Conservation (phyloP, 2,113 vertebrate genomes). For the Okapia johnstoni region DNA sequence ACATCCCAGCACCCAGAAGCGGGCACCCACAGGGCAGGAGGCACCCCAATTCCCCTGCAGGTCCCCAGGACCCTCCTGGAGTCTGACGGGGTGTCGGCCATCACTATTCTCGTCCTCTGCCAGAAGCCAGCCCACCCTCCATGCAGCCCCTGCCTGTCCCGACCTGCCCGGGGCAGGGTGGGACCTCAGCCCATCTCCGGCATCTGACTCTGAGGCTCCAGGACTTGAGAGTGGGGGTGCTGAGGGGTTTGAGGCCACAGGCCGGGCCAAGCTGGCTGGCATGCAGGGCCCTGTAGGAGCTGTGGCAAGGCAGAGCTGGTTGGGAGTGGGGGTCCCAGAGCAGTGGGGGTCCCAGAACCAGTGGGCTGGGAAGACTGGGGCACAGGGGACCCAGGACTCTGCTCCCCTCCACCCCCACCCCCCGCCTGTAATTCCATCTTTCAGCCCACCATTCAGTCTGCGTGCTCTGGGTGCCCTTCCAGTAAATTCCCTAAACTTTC, state of each 20-base stretch:
- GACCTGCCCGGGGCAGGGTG: rapidly evolving
- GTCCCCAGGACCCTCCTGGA: neutral
- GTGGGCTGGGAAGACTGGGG: neutral
- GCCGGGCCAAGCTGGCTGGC: too few species aligned
- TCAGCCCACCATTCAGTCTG: neutral
- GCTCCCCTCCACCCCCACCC: neutral
- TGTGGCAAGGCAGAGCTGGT: neutral
- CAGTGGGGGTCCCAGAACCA: neutral
- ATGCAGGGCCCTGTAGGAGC: rapidly evolving
- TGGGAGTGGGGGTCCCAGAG: rapidly evolving
- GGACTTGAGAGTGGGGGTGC: neutral
- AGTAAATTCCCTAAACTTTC: neutral
- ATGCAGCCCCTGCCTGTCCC: neutral
- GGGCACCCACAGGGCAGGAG: neutral
- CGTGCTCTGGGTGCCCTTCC: neutral
- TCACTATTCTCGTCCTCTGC: neutral
- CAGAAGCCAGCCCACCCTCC: rapidly evolving
- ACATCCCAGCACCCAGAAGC: rapidly evolving
- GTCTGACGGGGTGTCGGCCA: neutral
- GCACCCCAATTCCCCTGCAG: neutral
- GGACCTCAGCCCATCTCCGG: rapidly evolving
- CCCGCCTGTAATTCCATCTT: neutral
- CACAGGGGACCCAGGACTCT: neutral
- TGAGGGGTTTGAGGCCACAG: rapidly evolving
- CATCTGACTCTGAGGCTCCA: neutral